A percentile compares a stretch with the other conserved stretches of the same genome.
Evolutionary conservation across 2,888 invertebrate genomes (phyloP).

Genomic region (Drosophila nr. fundita): DNA sequence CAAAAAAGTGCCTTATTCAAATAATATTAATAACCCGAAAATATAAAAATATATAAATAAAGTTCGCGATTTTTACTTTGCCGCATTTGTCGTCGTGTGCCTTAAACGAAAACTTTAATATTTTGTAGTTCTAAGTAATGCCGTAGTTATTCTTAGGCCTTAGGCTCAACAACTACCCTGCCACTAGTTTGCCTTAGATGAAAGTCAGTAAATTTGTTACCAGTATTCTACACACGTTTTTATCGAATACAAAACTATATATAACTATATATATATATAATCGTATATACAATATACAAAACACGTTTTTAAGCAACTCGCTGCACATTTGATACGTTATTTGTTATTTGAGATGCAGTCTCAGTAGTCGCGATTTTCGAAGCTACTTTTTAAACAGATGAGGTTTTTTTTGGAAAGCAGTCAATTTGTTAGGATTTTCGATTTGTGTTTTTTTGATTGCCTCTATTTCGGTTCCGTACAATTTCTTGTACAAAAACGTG

Average conservation of each 20-base stretch:
- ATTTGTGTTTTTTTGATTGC: conserved; percentile 40
- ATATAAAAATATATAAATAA: conserved; percentile 4
- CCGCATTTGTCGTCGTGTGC: conserved; percentile 65
- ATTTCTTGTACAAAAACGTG: conserved; percentile 73
- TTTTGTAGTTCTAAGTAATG: conserved; percentile 26
- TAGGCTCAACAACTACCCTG: conserved; percentile 50
- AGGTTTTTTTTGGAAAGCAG: conserved; percentile 7
- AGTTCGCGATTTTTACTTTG: conserved; percentile 41
- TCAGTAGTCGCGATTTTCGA: conserved; percentile 49
- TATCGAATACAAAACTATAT: conserved; percentile 32
- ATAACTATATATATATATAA: conserved; percentile 34
- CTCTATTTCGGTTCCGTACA: conserved; percentile 69
- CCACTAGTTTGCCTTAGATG: conserved; percentile 74
- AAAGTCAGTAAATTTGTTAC: conserved; percentile 50
- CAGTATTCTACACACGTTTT: conserved; percentile 44
- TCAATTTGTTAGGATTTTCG: conserved; percentile 59
- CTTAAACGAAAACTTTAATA: conserved; percentile 47
- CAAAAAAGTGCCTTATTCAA: conserved; percentile 59
- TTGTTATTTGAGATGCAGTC: conserved; percentile 37
- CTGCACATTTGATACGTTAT: conserved; percentile 42
- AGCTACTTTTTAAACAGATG: conserved; percentile 54
- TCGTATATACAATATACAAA: conserved; percentile 48
- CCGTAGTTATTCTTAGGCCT: conserved; percentile 35
- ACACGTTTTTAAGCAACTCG: conserved; percentile 36
- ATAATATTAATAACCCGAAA: background rate